These are phyloP conservation scores for Heliconius sara DNA, from an alignment of 2,888 invertebrate species.

Conservation along the genomic window DNA sequence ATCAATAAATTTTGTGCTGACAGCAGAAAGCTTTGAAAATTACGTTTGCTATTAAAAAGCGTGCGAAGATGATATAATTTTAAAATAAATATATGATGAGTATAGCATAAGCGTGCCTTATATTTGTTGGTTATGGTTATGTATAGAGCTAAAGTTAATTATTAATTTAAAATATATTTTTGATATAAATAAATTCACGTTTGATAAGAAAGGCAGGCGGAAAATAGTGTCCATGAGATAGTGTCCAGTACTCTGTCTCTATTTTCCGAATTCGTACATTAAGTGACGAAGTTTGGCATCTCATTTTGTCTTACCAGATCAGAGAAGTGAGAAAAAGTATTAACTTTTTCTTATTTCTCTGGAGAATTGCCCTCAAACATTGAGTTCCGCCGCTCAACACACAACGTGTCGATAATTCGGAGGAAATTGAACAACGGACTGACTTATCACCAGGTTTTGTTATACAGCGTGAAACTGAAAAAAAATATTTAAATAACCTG, in stretches of 20 bases:
- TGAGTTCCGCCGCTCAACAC: neutral
- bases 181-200: neutral
- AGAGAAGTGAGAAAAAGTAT: too few species aligned
- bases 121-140: constrained; percentile 1
- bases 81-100: constrained; percentile 25
- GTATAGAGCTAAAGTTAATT: neutral
- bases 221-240: neutral
- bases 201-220: neutral
- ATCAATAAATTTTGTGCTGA: constrained; percentile 46
- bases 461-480: neutral
- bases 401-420: neutral
- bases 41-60: constrained; percentile 39
- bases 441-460: neutral
- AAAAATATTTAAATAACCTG: too few species aligned
- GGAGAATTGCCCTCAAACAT: neutral
- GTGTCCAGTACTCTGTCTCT: too few species aligned
- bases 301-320: too few species aligned
- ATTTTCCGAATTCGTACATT: too few species aligned
- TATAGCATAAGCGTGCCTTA: neutral
- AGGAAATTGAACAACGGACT: neutral
- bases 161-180: neutral
- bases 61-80: constrained; percentile 32
- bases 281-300: too few species aligned
- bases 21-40: constrained; percentile 42
- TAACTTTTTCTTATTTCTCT: too few species aligned